These are phyloP conservation scores for Fregata magnificens DNA, from an alignment of 2,113 vertebrate species.

Conservation along the genomic window DNA sequence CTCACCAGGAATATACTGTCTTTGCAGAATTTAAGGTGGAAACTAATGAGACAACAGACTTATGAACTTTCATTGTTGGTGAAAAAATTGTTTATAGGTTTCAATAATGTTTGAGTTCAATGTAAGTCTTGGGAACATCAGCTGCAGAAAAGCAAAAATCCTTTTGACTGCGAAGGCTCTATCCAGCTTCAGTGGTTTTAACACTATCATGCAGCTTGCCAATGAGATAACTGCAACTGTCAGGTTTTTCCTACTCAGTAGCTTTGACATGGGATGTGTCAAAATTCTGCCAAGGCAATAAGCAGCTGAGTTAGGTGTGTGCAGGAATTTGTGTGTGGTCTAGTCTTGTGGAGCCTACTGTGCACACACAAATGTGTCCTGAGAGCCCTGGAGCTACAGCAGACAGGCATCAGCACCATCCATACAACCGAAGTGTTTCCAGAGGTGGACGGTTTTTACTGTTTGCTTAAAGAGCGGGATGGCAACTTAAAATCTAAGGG, in stretches of 20 bases:
- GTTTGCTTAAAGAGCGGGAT: background rate
- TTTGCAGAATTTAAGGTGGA: background rate
- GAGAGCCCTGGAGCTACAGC: background rate
- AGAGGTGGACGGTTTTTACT: background rate
- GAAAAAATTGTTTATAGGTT: background rate
- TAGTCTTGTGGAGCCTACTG: background rate
- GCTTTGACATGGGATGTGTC: background rate
- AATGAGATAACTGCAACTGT: background rate
- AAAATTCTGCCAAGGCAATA: background rate
- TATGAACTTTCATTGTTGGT: background rate
- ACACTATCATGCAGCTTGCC: background rate
- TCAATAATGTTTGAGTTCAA: background rate
- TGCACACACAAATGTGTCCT: background rate
- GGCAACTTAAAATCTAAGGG: background rate
- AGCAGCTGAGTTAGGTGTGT: background rate
- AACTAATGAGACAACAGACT: background rate
- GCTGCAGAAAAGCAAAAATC: background rate
- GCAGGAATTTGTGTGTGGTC: background rate
- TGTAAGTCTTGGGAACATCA: background rate
- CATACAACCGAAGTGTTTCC: background rate
- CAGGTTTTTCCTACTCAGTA: background rate
- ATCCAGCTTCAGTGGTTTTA: background rate
- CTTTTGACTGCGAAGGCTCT: background rate
- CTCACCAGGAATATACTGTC: background rate
- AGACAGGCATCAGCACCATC: background rate